Evolutionary conservation across 2,797 vertebrate genomes (phyloP).

Genomic region (Pipistrellus nathusii): DNA sequence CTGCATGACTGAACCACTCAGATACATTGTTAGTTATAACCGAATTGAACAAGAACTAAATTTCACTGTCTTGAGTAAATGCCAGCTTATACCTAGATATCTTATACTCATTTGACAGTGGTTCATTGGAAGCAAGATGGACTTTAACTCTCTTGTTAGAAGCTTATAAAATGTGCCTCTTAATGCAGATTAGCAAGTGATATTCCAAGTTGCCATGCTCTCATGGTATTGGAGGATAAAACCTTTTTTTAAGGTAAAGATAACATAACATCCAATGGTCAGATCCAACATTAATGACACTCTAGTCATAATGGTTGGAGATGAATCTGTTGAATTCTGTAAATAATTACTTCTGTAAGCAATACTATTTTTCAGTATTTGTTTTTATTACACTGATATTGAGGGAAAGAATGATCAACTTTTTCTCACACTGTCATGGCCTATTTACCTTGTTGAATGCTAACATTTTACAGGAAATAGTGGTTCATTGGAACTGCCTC

Average conservation of each 20-base stretch:
- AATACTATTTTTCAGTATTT: background rate
- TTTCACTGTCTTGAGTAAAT: background rate
- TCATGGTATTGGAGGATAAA: background rate
- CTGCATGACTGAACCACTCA: background rate
- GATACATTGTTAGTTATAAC: background rate
- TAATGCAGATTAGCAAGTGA: background rate
- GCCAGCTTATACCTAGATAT: background rate
- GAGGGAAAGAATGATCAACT: background rate
- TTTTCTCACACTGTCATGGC: background rate
- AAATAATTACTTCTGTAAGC: background rate
- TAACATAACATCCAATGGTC: background rate
- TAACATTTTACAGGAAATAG: conserved; percentile 24
- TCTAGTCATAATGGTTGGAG: background rate
- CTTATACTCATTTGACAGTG: background rate
- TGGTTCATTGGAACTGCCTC: background rate
- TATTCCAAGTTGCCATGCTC: background rate
- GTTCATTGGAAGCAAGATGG: background rate
- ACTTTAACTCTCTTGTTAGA: background rate
- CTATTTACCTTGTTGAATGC: conserved; percentile 8
- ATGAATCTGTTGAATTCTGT: conserved; percentile 25
- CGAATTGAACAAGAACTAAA: background rate
- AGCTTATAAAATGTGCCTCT: background rate
- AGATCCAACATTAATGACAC: background rate
- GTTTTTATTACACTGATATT: background rate
- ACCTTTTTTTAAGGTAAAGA: background rate